Evolutionary conservation across 2,888 invertebrate genomes (phyloP).

Genomic region (Mamestra brassicae): DNA sequence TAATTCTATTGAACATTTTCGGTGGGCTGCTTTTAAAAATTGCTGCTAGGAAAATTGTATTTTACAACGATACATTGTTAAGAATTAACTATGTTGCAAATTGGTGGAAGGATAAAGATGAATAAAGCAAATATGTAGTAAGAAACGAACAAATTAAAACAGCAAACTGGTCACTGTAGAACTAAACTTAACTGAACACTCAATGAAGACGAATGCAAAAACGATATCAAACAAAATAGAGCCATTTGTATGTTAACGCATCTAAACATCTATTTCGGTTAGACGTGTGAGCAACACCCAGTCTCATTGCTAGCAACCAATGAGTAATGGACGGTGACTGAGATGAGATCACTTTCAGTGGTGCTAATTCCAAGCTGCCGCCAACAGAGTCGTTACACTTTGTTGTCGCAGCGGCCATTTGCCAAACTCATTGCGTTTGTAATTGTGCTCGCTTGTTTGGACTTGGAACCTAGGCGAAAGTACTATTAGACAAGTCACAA

Average conservation of each 20-base stretch:
- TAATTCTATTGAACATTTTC: neutral
- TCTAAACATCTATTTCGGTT: conserved; percentile 57
- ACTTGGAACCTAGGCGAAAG: conserved; percentile 42
- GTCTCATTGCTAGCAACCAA: conserved; percentile 72
- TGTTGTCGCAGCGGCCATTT: conserved; percentile 67
- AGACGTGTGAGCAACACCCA: conserved; percentile 63
- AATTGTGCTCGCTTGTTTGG: conserved; percentile 42
- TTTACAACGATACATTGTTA: neutral
- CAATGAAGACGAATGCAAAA: conserved; percentile 56
- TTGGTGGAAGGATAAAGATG: neutral
- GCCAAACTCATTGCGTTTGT: conserved; percentile 52
- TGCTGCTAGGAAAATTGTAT: neutral
- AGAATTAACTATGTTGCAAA: neutral
- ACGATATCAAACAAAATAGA: conserved; percentile 28
- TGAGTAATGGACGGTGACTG: conserved; percentile 82
- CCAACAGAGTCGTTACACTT: conserved; percentile 78
- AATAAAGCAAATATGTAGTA: neutral
- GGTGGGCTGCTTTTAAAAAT: neutral
- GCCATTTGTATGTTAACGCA: conserved; percentile 28
- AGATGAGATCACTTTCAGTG: conserved; percentile 87
- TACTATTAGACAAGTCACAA: conserved; percentile 42
- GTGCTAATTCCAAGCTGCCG: conserved; percentile 83
- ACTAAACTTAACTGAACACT: conserved; percentile 28
- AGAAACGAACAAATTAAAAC: neutral
- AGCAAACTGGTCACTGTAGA: neutral